Percentiles rank a stretch among this genome's conserved stretches.
Conservation (phyloP, 2,797 vertebrate genomes). For the Tolypeutes matacus region DNA sequence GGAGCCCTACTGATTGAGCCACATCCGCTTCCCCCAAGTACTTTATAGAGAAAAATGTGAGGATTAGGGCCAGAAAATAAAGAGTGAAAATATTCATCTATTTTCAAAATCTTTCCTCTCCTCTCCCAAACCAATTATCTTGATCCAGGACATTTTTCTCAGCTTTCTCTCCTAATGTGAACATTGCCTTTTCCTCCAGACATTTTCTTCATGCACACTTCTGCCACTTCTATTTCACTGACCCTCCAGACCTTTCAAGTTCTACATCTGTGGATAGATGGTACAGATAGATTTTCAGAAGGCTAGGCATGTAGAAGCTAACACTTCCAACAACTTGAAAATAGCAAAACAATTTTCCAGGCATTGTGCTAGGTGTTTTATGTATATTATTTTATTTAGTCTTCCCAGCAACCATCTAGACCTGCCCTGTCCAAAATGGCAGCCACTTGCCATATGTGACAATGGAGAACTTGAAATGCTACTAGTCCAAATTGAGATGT, state of each 20-base stretch:
- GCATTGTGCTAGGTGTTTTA: no score
- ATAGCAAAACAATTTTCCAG: no score
- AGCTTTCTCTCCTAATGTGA: not conserved
- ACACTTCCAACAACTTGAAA: no score
- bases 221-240: not conserved
- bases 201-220: not conserved
- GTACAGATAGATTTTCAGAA: no score
- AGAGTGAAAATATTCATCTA: not conserved
- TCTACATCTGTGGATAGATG: not conserved
- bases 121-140: not conserved
- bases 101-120: not conserved
- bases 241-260: not conserved
- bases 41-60: not conserved
- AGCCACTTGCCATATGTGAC: no score
- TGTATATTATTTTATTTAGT: no score
- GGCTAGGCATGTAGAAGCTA: no score
- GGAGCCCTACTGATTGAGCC: no score
- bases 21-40: no score
- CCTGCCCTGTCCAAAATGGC: no score
- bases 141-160: not conserved
- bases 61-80: not conserved
- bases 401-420: no score
- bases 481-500: not conserved
- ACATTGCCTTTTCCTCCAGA: not conserved
- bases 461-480: conserved; percentile 3